These are phyloP conservation scores for Psophia crepitans DNA, from an alignment of 2,113 vertebrate genomes.

Conservation along the genomic window DNA sequence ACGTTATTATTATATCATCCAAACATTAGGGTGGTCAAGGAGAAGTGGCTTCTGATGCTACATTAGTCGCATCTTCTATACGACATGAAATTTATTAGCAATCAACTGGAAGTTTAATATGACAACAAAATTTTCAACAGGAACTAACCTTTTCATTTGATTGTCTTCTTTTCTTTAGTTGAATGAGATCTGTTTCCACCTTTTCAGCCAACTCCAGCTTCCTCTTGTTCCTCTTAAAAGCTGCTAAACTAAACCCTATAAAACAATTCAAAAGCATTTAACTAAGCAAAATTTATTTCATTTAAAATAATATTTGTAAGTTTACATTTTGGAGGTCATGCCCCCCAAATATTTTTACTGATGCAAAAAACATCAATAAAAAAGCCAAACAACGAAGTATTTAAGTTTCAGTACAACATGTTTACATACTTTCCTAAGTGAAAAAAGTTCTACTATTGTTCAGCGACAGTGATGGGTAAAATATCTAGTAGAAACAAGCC, in stretches of 20 bases:
- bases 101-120: background rate
- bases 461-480: background rate
- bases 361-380: background rate
- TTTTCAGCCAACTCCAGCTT: constrained; percentile 97
- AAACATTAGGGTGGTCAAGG: background rate
- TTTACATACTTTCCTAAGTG: background rate
- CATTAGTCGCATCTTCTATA: background rate
- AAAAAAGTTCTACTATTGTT: background rate
- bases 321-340: background rate
- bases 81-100: background rate
- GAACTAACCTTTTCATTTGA: constrained; percentile 90
- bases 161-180: constrained; percentile 92
- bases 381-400: background rate
- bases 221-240: constrained; percentile 97
- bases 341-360: background rate
- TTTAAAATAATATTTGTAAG: background rate
- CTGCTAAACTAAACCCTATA: constrained; percentile 96
- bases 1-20: background rate
- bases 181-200: constrained; percentile 89
- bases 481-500: background rate
- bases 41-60: background rate
- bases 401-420: background rate
- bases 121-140: background rate
- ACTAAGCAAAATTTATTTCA: background rate
- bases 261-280: constrained; percentile 55